Conservation (phyloP, 2,797 vertebrate genomes). For the Potorous gilbertii region DNA sequence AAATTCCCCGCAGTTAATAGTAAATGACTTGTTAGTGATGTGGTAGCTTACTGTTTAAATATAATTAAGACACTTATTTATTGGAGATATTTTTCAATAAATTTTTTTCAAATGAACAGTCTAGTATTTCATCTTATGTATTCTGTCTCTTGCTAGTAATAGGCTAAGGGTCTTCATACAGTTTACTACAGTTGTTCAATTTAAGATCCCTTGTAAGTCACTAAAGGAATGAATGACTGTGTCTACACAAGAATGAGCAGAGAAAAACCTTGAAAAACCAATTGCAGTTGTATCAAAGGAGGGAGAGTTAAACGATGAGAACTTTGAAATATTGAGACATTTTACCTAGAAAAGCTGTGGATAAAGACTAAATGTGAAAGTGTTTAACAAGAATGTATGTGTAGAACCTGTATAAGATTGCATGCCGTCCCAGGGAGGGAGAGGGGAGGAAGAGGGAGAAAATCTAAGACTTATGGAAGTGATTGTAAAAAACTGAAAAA, state of each 20-base stretch:
- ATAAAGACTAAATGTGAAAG: neutral
- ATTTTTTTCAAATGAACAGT: neutral
- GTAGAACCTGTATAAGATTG: too few species aligned
- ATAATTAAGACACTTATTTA: neutral
- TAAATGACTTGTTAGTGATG: neutral
- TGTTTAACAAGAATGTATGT: too few species aligned
- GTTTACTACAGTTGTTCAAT: neutral
- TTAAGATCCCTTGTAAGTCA: neutral
- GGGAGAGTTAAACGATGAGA: neutral
- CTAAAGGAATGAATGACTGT: neutral
- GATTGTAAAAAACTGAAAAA: too few species aligned
- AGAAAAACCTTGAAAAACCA: neutral
- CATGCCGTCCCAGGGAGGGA: too few species aligned
- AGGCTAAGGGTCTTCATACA: neutral
- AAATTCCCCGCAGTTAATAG: neutral
- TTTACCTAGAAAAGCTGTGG: neutral
- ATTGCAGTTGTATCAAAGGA: neutral
- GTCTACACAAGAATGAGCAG: neutral
- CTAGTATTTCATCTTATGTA: neutral
- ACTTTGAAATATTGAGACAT: neutral
- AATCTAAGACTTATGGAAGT: too few species aligned
- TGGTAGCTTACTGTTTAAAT: neutral
- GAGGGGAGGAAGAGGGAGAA: too few species aligned
- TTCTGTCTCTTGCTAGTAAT: neutral
- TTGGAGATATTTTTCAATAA: neutral